phyloP scores from a whole-genome alignment of 1,140 invertebrate species.

The Temnothorax curvispinosus region DNA sequence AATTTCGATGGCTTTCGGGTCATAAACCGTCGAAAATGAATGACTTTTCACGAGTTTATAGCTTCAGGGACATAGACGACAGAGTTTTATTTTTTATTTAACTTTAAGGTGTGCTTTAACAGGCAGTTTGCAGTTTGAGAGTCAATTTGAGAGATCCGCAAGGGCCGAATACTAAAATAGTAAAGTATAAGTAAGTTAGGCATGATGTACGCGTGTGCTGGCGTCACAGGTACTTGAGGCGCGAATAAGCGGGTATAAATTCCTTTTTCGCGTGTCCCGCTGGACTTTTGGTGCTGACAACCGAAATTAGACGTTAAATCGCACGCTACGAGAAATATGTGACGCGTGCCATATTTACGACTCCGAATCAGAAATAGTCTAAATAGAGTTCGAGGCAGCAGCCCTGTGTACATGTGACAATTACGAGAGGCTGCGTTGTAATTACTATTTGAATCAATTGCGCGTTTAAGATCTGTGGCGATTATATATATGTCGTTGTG shows the following conservation, averaged over 20 bases:
- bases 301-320: slow-evolving; percentile 58
- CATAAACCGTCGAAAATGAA: background rate
- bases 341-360: slow-evolving; percentile 43
- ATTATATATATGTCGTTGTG: background rate
- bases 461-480: background rate
- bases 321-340: slow-evolving; percentile 42
- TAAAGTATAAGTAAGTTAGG: background rate
- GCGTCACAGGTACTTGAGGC: background rate
- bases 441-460: slow-evolving; percentile 35
- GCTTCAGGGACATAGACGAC: background rate
- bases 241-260: slow-evolving; percentile 36
- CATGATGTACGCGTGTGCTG: background rate
- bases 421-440: slow-evolving; percentile 25
- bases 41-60: background rate
- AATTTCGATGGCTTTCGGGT: background rate
- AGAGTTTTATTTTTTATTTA: background rate
- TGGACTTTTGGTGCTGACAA: slow-evolving; percentile 43
- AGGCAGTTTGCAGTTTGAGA: background rate
- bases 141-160: background rate
- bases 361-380: slow-evolving; percentile 44
- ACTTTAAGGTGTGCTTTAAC: background rate
- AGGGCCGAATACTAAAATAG: background rate
- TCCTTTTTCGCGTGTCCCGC: slow-evolving; percentile 47
- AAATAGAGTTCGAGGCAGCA: slow-evolving; percentile 46
- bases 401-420: slow-evolving; percentile 6